Base-by-base conservation (phyloP, 2,888 invertebrate genomes). In the Stomorhina lunata region DNA sequence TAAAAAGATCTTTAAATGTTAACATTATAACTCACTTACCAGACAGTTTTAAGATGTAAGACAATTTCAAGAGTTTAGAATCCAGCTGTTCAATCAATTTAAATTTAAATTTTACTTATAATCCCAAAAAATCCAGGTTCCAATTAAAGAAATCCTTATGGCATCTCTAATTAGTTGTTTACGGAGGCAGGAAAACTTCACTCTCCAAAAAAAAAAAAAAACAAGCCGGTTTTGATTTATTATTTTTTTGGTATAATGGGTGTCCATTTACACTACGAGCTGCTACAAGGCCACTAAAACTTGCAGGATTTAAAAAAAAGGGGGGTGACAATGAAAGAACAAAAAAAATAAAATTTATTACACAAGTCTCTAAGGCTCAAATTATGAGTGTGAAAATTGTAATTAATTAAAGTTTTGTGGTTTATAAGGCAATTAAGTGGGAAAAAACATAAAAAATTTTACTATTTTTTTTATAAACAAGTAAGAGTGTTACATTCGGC, bases 311-410 rank as follows among this genome's bases (percentile, higher is more conserved):
- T 61, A 17, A 37, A 71, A 72, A n/a, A n/a, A n/a, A n/a, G n/a
- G n/a, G n/a, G 79, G 79, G 72, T 79, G 65, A 66, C 65, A 79
- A 79, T 29, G 40, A 59, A 6, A 65, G 50, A 72, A 22, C 69
- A 69, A 69, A 32, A 76, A 53, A 9, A 15, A 50, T 15, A 7
- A 15, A 48, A 57, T 57, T 69, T 75, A 53, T 68, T 27, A n/a
- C n/a, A n/a, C n/a, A 68, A 40, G 55, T 81, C 81, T 50, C 81
- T 63, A 59, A 43, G 78, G 81, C 37, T 81, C 48, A 69, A 78
- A 57, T 78, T 75, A 65, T 78, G 63, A 81, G 78, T 69, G 81
- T 81, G 40, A 81, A 81, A 57, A 57, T 57, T 37, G 27, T 65
- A 78, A 75, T 81, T 81, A 75, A 81, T 73, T 55, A 37, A 69